Percentiles rank a stretch among this genome's conserved stretches.
phyloP scores from a whole-genome alignment of 2,888 invertebrate species.

The Ariolimax columbianus region DNA sequence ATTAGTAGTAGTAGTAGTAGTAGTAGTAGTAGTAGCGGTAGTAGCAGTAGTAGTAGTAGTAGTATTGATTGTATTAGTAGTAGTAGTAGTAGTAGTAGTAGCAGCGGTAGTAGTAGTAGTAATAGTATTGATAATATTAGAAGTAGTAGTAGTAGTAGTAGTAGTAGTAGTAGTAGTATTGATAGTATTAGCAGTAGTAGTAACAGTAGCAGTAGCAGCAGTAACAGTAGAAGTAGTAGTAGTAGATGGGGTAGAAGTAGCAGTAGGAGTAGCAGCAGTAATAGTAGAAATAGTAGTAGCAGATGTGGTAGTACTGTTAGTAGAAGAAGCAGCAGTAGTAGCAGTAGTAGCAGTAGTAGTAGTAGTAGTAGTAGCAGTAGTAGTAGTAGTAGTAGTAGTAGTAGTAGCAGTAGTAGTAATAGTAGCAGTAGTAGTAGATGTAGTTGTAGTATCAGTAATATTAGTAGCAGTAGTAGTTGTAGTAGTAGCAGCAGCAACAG shows the following conservation, averaged over 20 bases:
- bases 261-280: conserved; percentile 28
- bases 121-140: no score
- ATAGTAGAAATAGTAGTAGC: conserved; percentile 27
- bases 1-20: no score
- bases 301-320: conserved; percentile 2
- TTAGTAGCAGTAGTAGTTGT: conserved; percentile 19
- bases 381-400: conserved; percentile 36
- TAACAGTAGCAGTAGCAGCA: no score
- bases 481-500: conserved; percentile 29
- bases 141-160: no score
- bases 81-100: no score
- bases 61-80: no score
- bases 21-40: no score
- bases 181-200: no score
- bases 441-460: conserved; percentile 5
- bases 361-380: conserved; percentile 31
- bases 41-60: no score
- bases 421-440: conserved; percentile 27
- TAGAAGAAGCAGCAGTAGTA: conserved; percentile 11
- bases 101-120: no score
- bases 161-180: no score
- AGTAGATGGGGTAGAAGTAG: conserved; percentile 28
- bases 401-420: conserved; percentile 25
- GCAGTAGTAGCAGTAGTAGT: conserved; percentile 37
- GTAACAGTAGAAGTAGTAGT: conserved; percentile 20